Conservation (phyloP, 2,113 vertebrate genomes). For the Phodopus roborovskii region DNA sequence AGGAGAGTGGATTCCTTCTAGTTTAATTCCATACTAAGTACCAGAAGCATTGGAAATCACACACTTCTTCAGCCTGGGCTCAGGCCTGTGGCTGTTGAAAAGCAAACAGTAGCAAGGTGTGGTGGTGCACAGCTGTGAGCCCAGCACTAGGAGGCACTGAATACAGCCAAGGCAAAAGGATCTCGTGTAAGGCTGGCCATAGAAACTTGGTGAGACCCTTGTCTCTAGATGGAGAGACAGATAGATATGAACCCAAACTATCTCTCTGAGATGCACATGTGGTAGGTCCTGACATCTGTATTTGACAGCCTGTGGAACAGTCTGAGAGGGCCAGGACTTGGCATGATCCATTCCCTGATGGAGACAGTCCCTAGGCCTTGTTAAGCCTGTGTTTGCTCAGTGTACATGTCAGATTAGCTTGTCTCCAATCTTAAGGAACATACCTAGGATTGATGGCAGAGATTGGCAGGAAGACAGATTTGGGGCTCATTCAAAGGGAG, state of each 20-base stretch:
- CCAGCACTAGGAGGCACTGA: too few species aligned
- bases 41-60: not conserved
- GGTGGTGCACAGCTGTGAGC: not conserved
- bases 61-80: not conserved
- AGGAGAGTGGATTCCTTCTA: not conserved
- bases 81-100: not conserved
- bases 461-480: conserved; percentile 36
- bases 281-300: not conserved
- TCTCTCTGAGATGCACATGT: not conserved
- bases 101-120: too few species aligned
- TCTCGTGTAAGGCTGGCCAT: not conserved
- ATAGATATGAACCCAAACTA: not conserved
- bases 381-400: not conserved
- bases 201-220: not conserved
- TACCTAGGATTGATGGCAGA: not conserved
- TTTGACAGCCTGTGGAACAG: not conserved
- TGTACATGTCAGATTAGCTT: not conserved
- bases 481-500: not conserved
- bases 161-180: not conserved
- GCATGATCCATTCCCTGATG: not conserved
- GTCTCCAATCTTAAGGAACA: conserved; percentile 13
- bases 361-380: not conserved
- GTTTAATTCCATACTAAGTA: not conserved
- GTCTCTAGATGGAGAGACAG: not conserved
- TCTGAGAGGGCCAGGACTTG: not conserved